These are phyloP conservation scores for Daboia siamensis DNA, from an alignment of 2,113 vertebrate species.

Conservation along the genomic window DNA sequence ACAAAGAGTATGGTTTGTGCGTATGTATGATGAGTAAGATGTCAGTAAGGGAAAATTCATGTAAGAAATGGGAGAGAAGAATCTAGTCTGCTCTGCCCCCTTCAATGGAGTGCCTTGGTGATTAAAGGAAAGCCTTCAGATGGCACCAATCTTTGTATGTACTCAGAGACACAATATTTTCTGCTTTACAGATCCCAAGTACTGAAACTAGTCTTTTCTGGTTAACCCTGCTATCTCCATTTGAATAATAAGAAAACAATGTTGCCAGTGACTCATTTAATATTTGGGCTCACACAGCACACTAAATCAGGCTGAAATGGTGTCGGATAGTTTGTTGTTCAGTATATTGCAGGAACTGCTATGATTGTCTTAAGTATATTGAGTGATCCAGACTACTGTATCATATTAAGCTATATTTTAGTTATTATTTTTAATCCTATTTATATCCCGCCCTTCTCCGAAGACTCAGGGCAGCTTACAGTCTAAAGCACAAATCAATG, in stretches of 20 bases:
- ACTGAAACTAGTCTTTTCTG: background rate
- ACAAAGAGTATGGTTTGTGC: background rate
- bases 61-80: background rate
- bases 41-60: background rate
- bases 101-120: background rate
- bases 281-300: background rate
- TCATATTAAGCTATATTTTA: background rate
- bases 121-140: background rate
- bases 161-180: background rate
- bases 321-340: background rate
- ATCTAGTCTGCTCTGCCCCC: background rate
- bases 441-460: no score
- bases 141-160: background rate
- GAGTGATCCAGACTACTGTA: background rate
- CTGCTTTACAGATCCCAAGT: background rate
- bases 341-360: background rate
- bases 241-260: background rate
- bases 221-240: background rate
- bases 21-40: background rate
- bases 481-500: no score
- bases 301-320: background rate
- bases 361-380: background rate
- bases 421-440: no score
- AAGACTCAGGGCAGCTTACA: no score
- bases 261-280: background rate